phyloP scores from a whole-genome alignment of 2,113 vertebrate genomes.

The Willisornis vidua region DNA sequence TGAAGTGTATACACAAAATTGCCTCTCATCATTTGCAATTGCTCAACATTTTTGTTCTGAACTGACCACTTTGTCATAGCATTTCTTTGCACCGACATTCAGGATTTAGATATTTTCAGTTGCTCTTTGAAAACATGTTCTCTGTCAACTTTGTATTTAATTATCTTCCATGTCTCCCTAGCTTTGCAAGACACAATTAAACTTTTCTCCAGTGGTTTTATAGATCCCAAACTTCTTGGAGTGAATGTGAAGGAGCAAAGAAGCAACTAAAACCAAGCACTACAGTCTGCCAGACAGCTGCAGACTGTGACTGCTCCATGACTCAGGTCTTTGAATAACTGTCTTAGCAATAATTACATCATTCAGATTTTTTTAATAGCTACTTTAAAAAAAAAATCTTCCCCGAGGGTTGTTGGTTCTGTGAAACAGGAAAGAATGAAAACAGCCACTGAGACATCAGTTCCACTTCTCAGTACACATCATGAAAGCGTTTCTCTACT shows the following conservation, averaged over 20 bases:
- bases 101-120: background rate
- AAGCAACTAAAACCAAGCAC: background rate
- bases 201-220: background rate
- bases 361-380: background rate
- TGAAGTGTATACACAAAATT: background rate
- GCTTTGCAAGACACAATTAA: background rate
- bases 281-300: background rate
- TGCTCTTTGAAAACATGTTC: background rate
- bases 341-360: constrained; percentile 11
- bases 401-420: background rate
- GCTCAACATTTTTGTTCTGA: background rate
- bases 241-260: background rate
- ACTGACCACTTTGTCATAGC: background rate
- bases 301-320: background rate
- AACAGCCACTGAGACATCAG: background rate
- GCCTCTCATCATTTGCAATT: background rate
- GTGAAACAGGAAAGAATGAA: background rate
- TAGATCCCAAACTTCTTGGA: background rate
- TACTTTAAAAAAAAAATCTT: background rate
- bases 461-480: background rate
- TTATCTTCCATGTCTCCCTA: background rate
- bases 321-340: constrained; percentile 14
- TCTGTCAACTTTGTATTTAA: background rate
- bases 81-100: background rate
- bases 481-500: background rate